Evolutionary conservation across 2,888 invertebrate species (phyloP), one percentile per base, ranked within the genome.

Genomic region (Leptopilina syphax): DNA sequence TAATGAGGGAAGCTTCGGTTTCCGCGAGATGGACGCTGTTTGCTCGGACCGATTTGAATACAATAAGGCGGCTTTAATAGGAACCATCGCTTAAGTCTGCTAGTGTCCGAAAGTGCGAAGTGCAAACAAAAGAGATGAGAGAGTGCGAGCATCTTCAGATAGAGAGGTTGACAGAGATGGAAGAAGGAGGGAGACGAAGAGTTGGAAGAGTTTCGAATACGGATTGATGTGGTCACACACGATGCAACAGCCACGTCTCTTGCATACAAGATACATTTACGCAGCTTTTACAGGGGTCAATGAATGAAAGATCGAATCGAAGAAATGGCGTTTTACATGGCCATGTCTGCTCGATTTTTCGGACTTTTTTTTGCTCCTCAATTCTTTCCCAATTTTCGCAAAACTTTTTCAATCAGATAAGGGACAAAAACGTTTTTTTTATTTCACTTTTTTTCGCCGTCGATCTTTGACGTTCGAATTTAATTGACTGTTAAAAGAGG

Each of bases 181-280:
- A 82, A 77, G 60, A 78, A 81, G 77, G 77, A 34, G 34, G 34
- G 78, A 77, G 81, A 82, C 80, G 79, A 80, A 79, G 73, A 79
- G 73, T 47, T 76, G 77, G 68, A 70, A 82, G 83, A 84, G 87
- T 88, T 86, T 87, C 86, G 88, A 88, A 88, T 86, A 86, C 88
- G 86, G 91, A 91, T 92, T 90, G 91, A 92, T 90, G 91, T 87
- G 91, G 87, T 91, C 91, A 86, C 91, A 92, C 91, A 91, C 91
- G 91, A 91, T 88, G 91, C 89, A 87, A 87, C 87, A 84, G 89
- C 34, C 34, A 87, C 90, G 87, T 87, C 86, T 84, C 82, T 85
- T 86, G 91, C 87, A 91, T 91, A 88, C 90, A 84, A 86, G 88
- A 90, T 90, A 83, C 80, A 77, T 80, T 60, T 68, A 50, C 65